Percentiles rank a stretch among this genome's conserved stretches.
phyloP scores from a whole-genome alignment of 2,888 invertebrate genomes.

The Thera britannica region DNA sequence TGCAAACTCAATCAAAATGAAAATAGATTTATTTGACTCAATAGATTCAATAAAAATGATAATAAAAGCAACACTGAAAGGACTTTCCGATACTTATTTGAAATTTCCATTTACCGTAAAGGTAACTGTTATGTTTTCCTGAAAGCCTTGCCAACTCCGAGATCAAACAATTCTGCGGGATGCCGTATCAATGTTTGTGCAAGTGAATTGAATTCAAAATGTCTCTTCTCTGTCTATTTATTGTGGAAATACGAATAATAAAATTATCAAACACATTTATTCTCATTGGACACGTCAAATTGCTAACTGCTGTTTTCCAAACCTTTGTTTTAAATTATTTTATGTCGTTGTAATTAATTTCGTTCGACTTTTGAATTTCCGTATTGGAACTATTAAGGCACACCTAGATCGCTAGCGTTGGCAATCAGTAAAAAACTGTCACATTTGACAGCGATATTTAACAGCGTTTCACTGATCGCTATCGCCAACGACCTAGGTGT shows the following conservation, averaged over 20 bases:
- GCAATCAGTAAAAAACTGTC: too few species aligned
- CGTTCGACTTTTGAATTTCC: too few species aligned
- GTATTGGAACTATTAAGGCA: too few species aligned
- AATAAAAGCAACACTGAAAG: constrained; percentile 9
- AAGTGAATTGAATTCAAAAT: constrained; percentile 41
- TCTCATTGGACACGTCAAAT: constrained; percentile 4
- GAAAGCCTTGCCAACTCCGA: constrained; percentile 13
- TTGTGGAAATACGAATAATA: constrained; percentile 23
- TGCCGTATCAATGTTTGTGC: constrained; percentile 38
- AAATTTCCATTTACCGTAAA: constrained; percentile 9
- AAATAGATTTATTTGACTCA: neutral
- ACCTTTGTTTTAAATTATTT: neutral
- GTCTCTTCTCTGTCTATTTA: constrained; percentile 26
- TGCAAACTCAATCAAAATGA: too few species aligned
- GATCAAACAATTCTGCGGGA: constrained; percentile 31
- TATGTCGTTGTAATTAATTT: neutral
- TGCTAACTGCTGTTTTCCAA: neutral
- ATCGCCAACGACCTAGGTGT: too few species aligned
- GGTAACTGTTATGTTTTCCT: constrained; percentile 26
- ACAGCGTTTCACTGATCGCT: too few species aligned
- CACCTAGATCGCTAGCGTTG: too few species aligned
- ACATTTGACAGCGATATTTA: too few species aligned
- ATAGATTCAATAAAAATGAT: constrained; percentile 2
- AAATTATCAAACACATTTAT: constrained; percentile 19
- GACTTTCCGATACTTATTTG: constrained; percentile 10